A percentile compares a stretch with the other conserved stretches of the same genome.
Evolutionary conservation across 2,113 vertebrate genomes (phyloP).

Genomic region (Meleagris gallopavo): DNA sequence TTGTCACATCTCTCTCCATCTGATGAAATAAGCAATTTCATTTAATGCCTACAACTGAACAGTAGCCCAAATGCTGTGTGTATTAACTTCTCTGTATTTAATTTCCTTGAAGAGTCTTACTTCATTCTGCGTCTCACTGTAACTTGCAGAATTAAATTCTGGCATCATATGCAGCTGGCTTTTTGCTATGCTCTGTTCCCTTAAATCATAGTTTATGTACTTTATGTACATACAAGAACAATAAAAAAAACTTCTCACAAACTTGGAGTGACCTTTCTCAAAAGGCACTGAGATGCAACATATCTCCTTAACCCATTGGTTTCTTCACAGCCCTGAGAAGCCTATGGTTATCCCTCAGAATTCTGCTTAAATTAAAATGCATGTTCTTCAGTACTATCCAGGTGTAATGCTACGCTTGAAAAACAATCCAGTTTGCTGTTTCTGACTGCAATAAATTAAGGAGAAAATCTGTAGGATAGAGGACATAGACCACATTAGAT

Average conservation of each 20-base stretch:
- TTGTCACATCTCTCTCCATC: not conserved
- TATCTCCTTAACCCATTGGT: not conserved
- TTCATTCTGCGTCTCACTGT: not conserved
- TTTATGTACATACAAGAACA: conserved; percentile 2
- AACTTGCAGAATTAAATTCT: conserved; percentile 2
- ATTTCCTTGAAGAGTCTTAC: not conserved
- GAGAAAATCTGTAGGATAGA: not conserved
- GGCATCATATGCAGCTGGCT: not conserved
- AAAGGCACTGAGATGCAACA: not conserved
- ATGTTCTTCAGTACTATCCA: not conserved
- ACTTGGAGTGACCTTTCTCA: not conserved
- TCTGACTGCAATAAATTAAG: not conserved
- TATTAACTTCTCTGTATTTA: accelerated
- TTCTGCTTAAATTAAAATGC: not conserved
- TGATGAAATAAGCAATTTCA: not conserved
- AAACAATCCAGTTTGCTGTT: not conserved
- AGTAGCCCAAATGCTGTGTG: not conserved
- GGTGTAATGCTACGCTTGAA: not conserved
- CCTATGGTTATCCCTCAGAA: not conserved
- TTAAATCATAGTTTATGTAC: conserved; percentile 37
- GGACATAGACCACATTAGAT: not conserved
- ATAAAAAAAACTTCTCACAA: not conserved
- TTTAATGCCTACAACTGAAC: not conserved
- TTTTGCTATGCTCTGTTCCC: not conserved
- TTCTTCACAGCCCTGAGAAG: not conserved